Percentiles rank a stretch among this genome's conserved stretches.
phyloP scores from a whole-genome alignment of 2,888 invertebrate species.

The Clunio marinus region DNA sequence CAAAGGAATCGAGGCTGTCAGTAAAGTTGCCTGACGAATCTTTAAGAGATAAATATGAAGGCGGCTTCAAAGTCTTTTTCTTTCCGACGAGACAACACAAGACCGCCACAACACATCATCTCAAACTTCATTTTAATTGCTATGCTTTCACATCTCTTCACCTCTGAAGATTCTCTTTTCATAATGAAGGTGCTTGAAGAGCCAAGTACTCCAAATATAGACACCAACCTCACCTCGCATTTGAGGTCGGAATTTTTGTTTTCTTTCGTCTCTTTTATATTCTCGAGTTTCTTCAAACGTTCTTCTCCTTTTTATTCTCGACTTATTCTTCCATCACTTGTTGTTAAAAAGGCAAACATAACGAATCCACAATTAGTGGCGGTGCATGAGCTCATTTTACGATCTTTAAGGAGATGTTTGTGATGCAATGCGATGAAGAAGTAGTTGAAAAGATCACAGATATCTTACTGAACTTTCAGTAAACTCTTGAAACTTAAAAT shows the following conservation, averaged over 20 bases:
- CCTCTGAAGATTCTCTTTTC: neutral
- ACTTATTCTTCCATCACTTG: neutral
- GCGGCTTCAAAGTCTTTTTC: neutral
- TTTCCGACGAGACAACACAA: neutral
- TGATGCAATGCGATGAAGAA: no score
- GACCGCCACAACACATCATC: neutral
- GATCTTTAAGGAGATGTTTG: no score
- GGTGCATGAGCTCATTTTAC: neutral
- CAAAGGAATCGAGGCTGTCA: neutral
- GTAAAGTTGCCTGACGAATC: neutral
- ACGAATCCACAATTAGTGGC: neutral
- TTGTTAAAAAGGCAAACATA: slow-evolving; percentile 8
- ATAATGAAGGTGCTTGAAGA: neutral
- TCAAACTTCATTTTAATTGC: neutral
- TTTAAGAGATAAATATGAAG: neutral
- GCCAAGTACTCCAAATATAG: slow-evolving; percentile 29
- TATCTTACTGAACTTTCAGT: no score
- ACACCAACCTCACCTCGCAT: slow-evolving; percentile 29
- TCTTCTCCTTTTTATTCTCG: slow-evolving; percentile 2
- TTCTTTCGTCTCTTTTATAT: neutral
- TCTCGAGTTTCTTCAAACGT: neutral
- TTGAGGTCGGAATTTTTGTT: slow-evolving; percentile 30
- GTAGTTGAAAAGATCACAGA: no score
- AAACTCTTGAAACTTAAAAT: no score
- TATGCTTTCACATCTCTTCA: neutral